Evolutionary conservation across 2,888 invertebrate species (phyloP).

Genomic region (Resseliella maxima): DNA sequence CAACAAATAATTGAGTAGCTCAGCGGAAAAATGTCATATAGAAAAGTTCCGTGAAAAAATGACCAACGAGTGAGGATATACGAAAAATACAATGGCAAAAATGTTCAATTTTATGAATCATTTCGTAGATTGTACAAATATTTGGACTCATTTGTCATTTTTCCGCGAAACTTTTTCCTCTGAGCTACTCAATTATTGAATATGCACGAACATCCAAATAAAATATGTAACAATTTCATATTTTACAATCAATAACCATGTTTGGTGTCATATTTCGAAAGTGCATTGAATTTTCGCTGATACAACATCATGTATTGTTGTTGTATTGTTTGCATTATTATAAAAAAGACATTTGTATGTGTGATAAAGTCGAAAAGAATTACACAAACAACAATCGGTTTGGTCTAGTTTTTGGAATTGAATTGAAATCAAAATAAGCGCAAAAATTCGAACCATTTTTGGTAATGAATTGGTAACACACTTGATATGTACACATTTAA

Average conservation of each 20-base stretch:
- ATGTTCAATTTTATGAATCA: no score
- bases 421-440: background rate
- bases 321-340: background rate
- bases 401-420: conserved; percentile 53
- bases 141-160: no score
- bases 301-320: background rate
- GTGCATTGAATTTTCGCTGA: conserved; percentile 23
- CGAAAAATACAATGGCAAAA: no score
- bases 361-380: background rate
- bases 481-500: conserved; percentile 33
- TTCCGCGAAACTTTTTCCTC: no score
- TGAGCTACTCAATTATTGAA: no score
- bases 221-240: background rate
- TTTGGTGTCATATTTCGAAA: background rate
- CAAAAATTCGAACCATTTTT: conserved; percentile 49
- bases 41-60: background rate
- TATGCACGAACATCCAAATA: background rate
- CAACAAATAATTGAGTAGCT: background rate
- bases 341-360: background rate
- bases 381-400: conserved; percentile 31
- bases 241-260: background rate
- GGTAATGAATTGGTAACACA: conserved; percentile 32
- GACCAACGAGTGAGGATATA: no score
- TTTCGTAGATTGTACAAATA: no score
- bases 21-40: background rate